phyloP scores from a whole-genome alignment of 1,140 invertebrate species.

The Olivierus martensii region DNA sequence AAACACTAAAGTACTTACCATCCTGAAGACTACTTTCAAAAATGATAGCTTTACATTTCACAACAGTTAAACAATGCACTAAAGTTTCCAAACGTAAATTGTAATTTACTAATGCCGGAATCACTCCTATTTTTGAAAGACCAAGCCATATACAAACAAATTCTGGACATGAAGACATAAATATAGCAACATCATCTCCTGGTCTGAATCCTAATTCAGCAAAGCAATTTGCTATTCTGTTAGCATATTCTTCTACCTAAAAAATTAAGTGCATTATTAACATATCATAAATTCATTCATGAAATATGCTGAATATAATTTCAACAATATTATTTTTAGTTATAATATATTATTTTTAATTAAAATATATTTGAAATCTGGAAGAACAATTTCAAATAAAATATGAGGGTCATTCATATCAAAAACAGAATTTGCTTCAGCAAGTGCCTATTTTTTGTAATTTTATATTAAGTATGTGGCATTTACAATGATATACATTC shows the following conservation, averaged over 20 bases:
- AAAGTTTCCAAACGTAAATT: constrained; percentile 24
- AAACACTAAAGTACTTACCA: constrained; percentile 10
- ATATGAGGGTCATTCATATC: too few species aligned
- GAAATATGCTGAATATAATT: neutral
- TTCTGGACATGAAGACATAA: constrained; percentile 70
- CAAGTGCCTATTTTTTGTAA: too few species aligned
- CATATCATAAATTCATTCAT: neutral
- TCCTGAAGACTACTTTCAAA: constrained; percentile 25
- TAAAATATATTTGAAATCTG: too few species aligned
- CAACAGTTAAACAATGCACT: constrained; percentile 24
- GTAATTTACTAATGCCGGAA: constrained; percentile 28
- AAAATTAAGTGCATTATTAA: neutral
- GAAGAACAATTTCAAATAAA: too few species aligned
- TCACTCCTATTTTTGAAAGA: constrained; percentile 33
- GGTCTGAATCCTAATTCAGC: constrained; percentile 46
- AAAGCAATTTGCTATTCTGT: constrained; percentile 62
- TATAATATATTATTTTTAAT: neutral
- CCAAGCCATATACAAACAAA: constrained; percentile 81
- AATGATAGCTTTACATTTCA: constrained; percentile 25
- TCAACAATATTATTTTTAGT: neutral
- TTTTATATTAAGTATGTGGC: too few species aligned
- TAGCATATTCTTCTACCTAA: constrained; percentile 51
- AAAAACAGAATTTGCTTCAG: too few species aligned
- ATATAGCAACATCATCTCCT: constrained; percentile 66
- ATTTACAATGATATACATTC: too few species aligned